Base-by-base conservation (phyloP, 2,888 invertebrate species). In the Mesorhabditis belari region DNA sequence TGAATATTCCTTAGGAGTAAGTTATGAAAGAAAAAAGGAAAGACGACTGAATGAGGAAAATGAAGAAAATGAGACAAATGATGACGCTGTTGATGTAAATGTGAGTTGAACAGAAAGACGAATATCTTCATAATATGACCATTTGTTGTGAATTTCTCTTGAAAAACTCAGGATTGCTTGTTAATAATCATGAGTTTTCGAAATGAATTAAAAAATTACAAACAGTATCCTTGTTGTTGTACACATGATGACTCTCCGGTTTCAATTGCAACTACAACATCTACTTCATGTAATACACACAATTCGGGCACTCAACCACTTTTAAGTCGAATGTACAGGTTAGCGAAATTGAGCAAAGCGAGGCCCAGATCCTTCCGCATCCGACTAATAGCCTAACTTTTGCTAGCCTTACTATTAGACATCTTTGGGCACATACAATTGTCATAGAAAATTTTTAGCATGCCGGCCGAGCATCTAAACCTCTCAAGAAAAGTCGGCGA, bases 401-500 rank as follows among this genome's bases (percentile, higher is more conserved):
- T n/a, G n/a, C n/a, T n/a, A n/a, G n/a, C n/a, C n/a, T n/a, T n/a
- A n/a, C 17, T 19, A 51, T 19, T 55, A 17, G 55, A 12, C n/a
- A 49, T 2, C 9, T 21, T 2, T 49, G 44, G 9, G 2, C 12
- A 21, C 17, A 17, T 56, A 49, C 12, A 17, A n/a, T 35, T 49
- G n/a, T 19, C 2, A n/a, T 2, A 27, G 26, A 1, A 28, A 6
- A 44, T n/a, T 49, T 59, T 35, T 51, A 67, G 71, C 56, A 67
- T 73, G 25, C 73, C 73, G 6, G 66, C 71, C 12, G 70, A 70
- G 55, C 66, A 71, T 61, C 55, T 74, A 29, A 62, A 62, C 52
- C 59, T 74, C 44, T 66, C 67, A 28, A 49, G 74, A 49, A 74
- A 74, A 67, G 75, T 76, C 24, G 76, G 76, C 9, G 67, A 71